Conservation (phyloP, 2,113 vertebrate species). For the Myrmophylax atrothorax region DNA sequence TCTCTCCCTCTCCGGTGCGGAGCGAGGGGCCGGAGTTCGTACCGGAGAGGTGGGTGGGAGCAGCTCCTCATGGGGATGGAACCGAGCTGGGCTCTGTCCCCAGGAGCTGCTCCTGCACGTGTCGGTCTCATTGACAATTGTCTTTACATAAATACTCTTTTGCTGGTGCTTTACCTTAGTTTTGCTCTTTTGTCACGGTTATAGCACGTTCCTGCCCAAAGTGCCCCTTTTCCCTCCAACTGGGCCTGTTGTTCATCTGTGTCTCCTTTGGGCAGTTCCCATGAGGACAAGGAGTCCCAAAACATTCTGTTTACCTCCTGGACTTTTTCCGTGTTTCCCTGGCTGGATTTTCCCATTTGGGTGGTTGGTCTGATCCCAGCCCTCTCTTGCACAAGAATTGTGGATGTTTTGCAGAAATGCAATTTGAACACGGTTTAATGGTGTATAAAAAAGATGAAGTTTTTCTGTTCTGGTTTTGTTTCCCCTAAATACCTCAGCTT, state of each 20-base stretch:
- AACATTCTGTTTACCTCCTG: neutral
- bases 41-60: neutral
- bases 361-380: neutral
- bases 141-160: neutral
- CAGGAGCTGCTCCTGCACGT: fast-evolving
- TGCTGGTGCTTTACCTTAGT: neutral
- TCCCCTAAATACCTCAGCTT: neutral
- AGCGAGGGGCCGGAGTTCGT: neutral
- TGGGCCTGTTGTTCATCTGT: neutral
- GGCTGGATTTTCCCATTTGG: neutral
- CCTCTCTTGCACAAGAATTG: neutral
- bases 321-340: neutral
- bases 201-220: fast-evolving
- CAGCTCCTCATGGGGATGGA: neutral
- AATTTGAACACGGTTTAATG: neutral
- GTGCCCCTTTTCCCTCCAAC: too few relatives aligned
- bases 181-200: fast-evolving
- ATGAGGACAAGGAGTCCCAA: neutral
- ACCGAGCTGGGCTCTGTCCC: neutral
- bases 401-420: neutral
- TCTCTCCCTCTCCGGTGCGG: neutral
- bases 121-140: neutral
- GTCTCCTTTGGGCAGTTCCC: neutral
- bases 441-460: neutral
- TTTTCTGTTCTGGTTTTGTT: neutral